Evolutionary conservation across 2,113 vertebrate genomes (phyloP).

Genomic region (Origma solitaria): DNA sequence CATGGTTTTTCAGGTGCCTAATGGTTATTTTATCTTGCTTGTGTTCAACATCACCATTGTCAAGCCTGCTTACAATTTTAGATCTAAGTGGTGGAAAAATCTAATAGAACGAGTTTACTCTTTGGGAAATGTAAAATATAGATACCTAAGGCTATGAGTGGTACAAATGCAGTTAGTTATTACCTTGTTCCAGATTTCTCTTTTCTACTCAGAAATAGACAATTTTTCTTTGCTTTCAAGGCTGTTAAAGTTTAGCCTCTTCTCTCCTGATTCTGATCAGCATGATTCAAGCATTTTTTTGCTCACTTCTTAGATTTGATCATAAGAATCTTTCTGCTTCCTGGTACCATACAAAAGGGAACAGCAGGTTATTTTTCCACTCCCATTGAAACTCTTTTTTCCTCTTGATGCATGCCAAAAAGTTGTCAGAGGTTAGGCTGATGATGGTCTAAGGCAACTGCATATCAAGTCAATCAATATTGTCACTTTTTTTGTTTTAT

Average conservation of each 20-base stretch:
- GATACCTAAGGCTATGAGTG: neutral
- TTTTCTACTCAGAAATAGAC: neutral
- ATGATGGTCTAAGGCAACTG: neutral
- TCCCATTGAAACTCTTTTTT: neutral
- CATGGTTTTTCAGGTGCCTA: neutral
- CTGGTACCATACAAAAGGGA: neutral
- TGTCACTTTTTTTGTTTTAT: neutral
- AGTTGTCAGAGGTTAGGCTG: neutral
- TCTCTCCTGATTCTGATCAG: neutral
- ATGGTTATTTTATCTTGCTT: constrained; percentile 31
- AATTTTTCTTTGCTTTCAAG: neutral
- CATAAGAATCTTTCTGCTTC: neutral
- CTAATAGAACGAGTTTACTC: constrained; percentile 18
- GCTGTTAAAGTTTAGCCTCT: neutral
- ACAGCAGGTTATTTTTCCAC: neutral
- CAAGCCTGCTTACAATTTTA: neutral
- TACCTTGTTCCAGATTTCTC: neutral
- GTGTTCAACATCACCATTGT: neutral
- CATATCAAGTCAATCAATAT: neutral
- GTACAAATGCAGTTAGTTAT: constrained; percentile 20
- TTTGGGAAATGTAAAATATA: neutral
- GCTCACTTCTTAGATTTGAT: neutral
- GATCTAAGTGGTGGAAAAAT: constrained; percentile 26
- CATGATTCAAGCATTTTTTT: neutral
- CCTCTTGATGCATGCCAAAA: neutral